Percentiles rank a stretch among this genome's conserved stretches.
Conservation (phyloP, 92 coral and sea anemone species). For the Pocillopora grandis region DNA sequence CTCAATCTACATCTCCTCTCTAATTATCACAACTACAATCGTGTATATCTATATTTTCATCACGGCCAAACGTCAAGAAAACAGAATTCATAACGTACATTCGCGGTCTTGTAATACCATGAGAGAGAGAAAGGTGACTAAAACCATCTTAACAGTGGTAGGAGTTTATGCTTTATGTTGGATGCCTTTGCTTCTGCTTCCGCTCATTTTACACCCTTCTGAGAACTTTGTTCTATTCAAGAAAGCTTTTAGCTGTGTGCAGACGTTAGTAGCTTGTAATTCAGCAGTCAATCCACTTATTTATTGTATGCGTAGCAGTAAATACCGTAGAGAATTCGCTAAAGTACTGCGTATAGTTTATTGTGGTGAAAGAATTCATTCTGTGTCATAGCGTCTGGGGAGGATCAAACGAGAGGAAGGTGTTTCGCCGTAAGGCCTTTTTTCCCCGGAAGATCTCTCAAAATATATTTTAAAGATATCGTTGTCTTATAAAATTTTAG, state of each 20-base stretch:
- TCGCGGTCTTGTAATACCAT: background rate
- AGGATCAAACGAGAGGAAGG: too few relatives aligned
- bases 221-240: background rate
- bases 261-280: conserved; percentile 45
- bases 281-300: conserved; percentile 58
- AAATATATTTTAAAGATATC: too few relatives aligned
- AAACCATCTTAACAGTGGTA: conserved; percentile 38
- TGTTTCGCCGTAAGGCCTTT: too few relatives aligned
- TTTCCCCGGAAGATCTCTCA: too few relatives aligned
- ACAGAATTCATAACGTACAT: conserved; percentile 14
- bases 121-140: conserved; percentile 36
- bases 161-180: conserved; percentile 30
- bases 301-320: conserved; percentile 46
- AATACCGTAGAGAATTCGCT: conserved; percentile 47
- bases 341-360: conserved; percentile 16
- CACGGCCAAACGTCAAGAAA: conserved; percentile 54
- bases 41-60: conserved; percentile 51
- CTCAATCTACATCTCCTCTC: conserved; percentile 1
- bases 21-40: conserved; percentile 23
- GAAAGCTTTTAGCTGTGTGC: conserved; percentile 1
- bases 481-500: too few relatives aligned
- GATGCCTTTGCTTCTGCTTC: conserved; percentile 17
- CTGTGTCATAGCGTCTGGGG: too few relatives aligned
- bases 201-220: conserved; percentile 19
- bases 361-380: too few relatives aligned